Evolutionary conservation across 23 tunicate genomes (phyloP), one percentile per base, ranked within the genome.

Genomic region (Halocynthia aurantium): DNA sequence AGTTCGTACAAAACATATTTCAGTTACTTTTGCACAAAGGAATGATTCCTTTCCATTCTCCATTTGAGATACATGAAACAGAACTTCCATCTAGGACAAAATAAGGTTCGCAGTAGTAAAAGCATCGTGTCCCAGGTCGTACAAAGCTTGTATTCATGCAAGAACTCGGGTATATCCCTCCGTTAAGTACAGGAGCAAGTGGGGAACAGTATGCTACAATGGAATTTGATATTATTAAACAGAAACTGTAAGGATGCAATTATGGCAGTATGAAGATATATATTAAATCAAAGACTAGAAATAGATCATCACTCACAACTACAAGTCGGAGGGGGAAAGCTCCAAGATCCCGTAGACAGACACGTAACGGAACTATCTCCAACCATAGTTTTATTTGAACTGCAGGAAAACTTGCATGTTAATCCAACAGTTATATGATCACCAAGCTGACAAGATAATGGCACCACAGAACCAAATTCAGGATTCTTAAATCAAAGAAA

Each of bases 11-110:
- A 67, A 7, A 7, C 50, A 44, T 51, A 7, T 6, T 13, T 7
- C 11, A 51, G 70, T 67, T 60, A 88, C 95, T 67, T 73, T 83
- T 88, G 57, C 95, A 88, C 10, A 88, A 52, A 9, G 87, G 87
- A 17, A 76, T 44, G 13, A 15, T 31, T 15, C 81, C 87, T 51
- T 82, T 75, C 95, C 95, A 88, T 61, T 10, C n/a, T 55, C 95
- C 95, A 53, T 73, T 72, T 15, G 71, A 50, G 11, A 55, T 22
- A 67, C 95, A 88, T 8, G 81, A 71, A 6, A 67, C 40, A n/a
- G 84, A 63, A 7, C 49, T 68, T 8, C 95, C 95, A 9, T 71
- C 81, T 5, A 88, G 60, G 19, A 79, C 61, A 64, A 65, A 69
- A 73, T 69, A 72, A 15, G 80, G 52, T 12, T 31, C 21, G 55